Conservation (phyloP, 2,797 vertebrate species). For the Microctenopoma stevenorrisi region DNA sequence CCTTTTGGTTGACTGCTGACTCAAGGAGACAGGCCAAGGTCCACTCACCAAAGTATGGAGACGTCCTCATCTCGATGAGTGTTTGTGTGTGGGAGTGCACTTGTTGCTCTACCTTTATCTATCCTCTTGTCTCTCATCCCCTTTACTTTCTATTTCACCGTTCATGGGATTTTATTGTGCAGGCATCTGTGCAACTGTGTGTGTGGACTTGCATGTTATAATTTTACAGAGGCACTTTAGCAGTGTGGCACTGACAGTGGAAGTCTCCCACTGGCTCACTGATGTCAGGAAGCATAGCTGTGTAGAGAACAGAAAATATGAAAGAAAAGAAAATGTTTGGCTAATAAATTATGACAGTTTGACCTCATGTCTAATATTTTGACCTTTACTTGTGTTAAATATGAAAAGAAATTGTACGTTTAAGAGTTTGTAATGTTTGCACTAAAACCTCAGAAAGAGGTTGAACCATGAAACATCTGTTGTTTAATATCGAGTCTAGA, state of each 20-base stretch:
- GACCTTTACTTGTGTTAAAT: neutral
- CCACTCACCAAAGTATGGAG: slow-evolving; percentile 68
- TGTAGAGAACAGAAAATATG: slow-evolving; percentile 22
- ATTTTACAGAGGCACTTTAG: slow-evolving; percentile 32
- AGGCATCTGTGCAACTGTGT: slow-evolving; percentile 13
- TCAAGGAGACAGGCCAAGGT: slow-evolving; percentile 79
- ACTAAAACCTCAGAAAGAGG: neutral
- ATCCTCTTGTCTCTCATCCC: slow-evolving; percentile 10
- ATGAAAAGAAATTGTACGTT: neutral
- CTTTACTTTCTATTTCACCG: slow-evolving; percentile 26
- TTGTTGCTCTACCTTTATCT: slow-evolving; percentile 45
- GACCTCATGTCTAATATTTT: neutral
- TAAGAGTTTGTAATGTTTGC: neutral
- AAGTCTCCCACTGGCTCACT: slow-evolving; percentile 53
- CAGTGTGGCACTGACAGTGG: slow-evolving; percentile 50
- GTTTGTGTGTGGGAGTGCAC: slow-evolving; percentile 8
- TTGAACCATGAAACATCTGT: neutral
- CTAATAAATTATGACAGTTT: neutral
- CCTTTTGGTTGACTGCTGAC: slow-evolving; percentile 79
- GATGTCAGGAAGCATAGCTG: slow-evolving; percentile 41
- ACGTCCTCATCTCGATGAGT: slow-evolving; percentile 47
- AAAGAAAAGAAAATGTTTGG: neutral
- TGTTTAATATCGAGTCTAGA: neutral
- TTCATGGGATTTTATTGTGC: slow-evolving; percentile 31
- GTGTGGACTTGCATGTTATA: slow-evolving; percentile 18